Conservation (phyloP, 1,140 invertebrate genomes). For the Drosophila takahashii region DNA sequence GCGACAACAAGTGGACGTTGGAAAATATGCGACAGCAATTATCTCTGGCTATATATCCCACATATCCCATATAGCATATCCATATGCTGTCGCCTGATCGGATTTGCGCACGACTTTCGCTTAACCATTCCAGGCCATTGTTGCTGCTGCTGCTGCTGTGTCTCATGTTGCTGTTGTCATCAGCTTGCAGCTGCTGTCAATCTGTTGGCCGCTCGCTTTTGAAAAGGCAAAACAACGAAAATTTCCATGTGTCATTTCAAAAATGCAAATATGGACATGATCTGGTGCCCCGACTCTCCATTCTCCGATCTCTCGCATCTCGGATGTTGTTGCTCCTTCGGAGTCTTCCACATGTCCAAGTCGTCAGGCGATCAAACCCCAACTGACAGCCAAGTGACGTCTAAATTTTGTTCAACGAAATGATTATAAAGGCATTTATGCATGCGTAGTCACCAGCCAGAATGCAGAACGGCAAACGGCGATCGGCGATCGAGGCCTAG, state of each 20-base stretch:
- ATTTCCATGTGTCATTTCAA: conserved; percentile 83
- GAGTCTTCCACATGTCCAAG: conserved; percentile 39
- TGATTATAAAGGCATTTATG: conserved; percentile 82
- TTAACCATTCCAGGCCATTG: conserved; percentile 64
- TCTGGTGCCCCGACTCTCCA: conserved; percentile 50
- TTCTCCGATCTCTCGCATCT: neutral
- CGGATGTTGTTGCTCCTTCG: conserved; percentile 25
- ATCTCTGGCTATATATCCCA: conserved; percentile 52
- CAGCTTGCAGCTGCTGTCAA: conserved; percentile 79
- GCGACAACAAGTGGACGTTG: conserved; percentile 75
- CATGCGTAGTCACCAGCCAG: conserved; percentile 65
- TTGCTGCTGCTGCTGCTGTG: conserved; percentile 16
- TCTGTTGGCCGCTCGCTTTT: conserved; percentile 71
- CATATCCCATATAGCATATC: conserved; percentile 25
- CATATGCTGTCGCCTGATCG: conserved; percentile 69
- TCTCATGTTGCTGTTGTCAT: conserved; percentile 32
- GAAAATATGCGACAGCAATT: conserved; percentile 80
- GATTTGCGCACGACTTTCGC: conserved; percentile 77
- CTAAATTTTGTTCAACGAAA: conserved; percentile 80
- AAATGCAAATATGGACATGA: conserved; percentile 83
- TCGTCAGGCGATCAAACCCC: conserved; percentile 58
- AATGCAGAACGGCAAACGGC: conserved; percentile 7
- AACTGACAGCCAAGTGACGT: conserved; percentile 77
- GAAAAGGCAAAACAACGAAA: conserved; percentile 60
- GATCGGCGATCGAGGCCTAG: conserved; percentile 23